Conservation (phyloP, 2,113 vertebrate species). For the Heterocephalus glaber region DNA sequence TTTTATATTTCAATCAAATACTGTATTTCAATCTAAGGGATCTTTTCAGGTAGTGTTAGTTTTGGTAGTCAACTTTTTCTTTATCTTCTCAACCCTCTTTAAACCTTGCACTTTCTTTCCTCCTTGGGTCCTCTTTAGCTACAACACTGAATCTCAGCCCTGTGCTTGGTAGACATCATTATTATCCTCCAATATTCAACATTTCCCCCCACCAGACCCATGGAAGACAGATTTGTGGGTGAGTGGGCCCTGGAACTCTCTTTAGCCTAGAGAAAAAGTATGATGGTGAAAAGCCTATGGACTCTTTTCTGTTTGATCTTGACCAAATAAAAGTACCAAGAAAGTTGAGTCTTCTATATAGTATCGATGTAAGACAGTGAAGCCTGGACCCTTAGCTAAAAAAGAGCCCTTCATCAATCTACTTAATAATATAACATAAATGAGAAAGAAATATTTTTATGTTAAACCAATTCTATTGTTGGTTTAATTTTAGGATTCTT, state of each 20-base stretch:
- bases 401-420: background rate
- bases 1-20: background rate
- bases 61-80: background rate
- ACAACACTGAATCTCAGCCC: background rate
- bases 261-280: background rate
- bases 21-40: background rate
- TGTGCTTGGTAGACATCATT: background rate
- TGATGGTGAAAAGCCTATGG: background rate
- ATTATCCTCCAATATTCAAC: background rate
- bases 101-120: background rate
- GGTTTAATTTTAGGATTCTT: background rate
- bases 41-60: background rate
- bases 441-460: background rate
- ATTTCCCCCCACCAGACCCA: background rate
- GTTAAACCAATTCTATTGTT: background rate
- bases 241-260: background rate
- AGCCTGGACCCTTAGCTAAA: background rate
- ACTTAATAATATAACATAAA: background rate
- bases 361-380: background rate
- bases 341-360: background rate
- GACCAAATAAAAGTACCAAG: background rate
- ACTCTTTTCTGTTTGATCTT: background rate
- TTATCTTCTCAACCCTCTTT: background rate
- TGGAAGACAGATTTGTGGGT: background rate
- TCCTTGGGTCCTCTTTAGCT: background rate